Conservation (phyloP, 2,113 vertebrate genomes). For the Odocoileus virginianus region DNA sequence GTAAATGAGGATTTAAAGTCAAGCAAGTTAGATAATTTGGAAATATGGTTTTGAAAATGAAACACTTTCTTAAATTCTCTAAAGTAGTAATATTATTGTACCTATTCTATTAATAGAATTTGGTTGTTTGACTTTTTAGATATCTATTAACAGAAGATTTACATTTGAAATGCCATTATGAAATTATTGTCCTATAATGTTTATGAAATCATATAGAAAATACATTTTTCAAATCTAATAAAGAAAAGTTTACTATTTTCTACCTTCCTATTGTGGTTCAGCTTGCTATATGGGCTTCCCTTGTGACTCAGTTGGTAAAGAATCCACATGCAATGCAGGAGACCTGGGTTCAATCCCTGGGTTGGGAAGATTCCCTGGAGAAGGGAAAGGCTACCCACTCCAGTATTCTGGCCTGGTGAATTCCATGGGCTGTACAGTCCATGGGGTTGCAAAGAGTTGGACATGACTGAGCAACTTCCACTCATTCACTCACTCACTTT, state of each 20-base stretch:
- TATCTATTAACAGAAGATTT: background rate
- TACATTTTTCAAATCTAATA: background rate
- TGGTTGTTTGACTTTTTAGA: background rate
- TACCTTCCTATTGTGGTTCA: background rate
- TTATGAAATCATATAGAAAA: background rate
- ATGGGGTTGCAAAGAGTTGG: background rate
- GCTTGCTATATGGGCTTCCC: background rate
- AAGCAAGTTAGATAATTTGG: background rate
- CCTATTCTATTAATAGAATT: background rate
- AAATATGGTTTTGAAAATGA: background rate
- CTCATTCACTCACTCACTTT: background rate
- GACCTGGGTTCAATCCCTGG: background rate
- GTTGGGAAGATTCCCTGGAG: background rate
- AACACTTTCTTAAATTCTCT: background rate
- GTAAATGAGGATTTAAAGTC: background rate
- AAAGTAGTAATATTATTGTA: background rate
- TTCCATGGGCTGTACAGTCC: background rate
- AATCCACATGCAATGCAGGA: background rate
- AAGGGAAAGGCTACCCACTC: background rate
- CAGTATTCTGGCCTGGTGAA: background rate
- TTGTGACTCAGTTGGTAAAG: background rate
- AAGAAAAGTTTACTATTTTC: background rate
- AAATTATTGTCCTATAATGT: background rate
- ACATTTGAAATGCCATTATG: background rate
- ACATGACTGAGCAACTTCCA: rapidly evolving